These are phyloP conservation scores for Remorina albescens DNA, from an alignment of 2,797 vertebrate genomes.

Conservation along the genomic window DNA sequence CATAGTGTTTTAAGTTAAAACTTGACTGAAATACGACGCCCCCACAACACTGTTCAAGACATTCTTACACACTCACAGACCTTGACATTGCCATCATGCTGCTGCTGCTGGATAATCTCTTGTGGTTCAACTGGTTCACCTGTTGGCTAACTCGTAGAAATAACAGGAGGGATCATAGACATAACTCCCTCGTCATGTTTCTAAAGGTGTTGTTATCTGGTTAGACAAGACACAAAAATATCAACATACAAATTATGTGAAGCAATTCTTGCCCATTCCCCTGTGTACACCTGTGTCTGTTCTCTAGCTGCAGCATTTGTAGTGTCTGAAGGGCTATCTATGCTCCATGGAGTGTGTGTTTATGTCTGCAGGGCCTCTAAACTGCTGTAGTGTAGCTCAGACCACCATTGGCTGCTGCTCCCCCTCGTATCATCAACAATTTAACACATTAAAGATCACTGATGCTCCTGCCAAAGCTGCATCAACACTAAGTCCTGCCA, in stretches of 20 bases:
- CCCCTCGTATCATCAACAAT: slow-evolving; percentile 36
- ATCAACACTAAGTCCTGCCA: slow-evolving; percentile 13
- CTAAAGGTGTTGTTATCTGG: background rate
- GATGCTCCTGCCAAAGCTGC: slow-evolving; percentile 29
- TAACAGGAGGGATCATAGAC: background rate
- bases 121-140: background rate
- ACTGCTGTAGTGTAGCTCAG: slow-evolving; percentile 22
- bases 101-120: background rate
- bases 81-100: background rate
- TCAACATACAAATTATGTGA: no score
- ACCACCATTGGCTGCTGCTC: slow-evolving; percentile 28
- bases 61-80: background rate
- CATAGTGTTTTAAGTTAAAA: background rate
- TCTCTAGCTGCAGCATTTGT: background rate
- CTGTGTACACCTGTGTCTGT: background rate
- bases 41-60: background rate
- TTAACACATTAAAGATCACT: slow-evolving; percentile 36
- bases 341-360: slow-evolving; percentile 8
- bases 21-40: background rate
- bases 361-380: slow-evolving; percentile 17
- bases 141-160: background rate
- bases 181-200: background rate
- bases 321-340: background rate
- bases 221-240: background rate
- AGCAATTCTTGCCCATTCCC: background rate